These are phyloP conservation scores for Crotalus viridis DNA, from an alignment of 2,113 vertebrate species.

Conservation along the genomic window DNA sequence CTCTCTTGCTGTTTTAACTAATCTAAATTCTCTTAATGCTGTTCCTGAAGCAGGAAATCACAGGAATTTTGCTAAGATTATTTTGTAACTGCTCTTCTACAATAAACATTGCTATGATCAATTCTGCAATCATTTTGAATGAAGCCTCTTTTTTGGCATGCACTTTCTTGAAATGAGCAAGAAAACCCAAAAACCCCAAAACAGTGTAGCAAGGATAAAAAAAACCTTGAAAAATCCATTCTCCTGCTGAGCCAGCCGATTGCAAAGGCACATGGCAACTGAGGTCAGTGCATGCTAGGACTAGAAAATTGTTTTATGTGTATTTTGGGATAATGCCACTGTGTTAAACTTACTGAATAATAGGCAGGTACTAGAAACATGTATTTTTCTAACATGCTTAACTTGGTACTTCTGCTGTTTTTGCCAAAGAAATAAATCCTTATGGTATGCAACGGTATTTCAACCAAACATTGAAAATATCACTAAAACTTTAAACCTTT, in stretches of 20 bases:
- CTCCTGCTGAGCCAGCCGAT: conserved; percentile 21
- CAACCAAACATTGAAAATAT: not conserved
- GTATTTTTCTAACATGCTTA: conserved; percentile 11
- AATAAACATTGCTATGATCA: conserved; percentile 28
- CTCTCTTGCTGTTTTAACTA: conserved; percentile 52
- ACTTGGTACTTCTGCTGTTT: not conserved
- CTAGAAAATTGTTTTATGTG: conserved; percentile 27
- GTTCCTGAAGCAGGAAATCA: conserved; percentile 65
- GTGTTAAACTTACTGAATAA: conserved; percentile 6
- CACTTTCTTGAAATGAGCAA: conserved; percentile 38
- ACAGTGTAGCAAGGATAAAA: conserved; percentile 4
- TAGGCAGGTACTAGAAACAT: not conserved
- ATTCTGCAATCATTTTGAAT: conserved; percentile 39
- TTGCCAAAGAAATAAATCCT: not conserved
- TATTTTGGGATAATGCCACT: conserved; percentile 19
- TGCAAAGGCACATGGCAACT: conserved; percentile 33
- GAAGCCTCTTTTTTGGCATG: conserved; percentile 50
- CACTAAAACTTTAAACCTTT: not conserved
- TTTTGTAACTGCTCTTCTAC: conserved; percentile 57
- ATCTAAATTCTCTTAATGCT: conserved; percentile 64
- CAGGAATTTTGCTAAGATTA: conserved; percentile 60
- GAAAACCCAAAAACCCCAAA: not conserved
- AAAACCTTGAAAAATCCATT: conserved; percentile 9
- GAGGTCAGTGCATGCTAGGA: conserved; percentile 45
- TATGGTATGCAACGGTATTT: not conserved